phyloP scores from a whole-genome alignment of 2,113 vertebrate species.

The Sinocyclocheilus rhinocerous region DNA sequence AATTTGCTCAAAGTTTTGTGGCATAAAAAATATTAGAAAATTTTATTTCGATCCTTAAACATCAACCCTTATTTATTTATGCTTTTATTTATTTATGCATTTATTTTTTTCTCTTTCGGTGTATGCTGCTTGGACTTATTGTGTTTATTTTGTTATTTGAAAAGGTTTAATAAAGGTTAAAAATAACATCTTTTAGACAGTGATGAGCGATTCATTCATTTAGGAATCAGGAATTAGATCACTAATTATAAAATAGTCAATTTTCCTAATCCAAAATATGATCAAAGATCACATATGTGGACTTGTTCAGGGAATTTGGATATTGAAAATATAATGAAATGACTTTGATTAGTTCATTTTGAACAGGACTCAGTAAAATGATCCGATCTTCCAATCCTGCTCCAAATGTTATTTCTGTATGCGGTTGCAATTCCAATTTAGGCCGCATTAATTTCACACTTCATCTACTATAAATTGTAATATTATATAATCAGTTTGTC shows the following conservation, averaged over 20 bases:
- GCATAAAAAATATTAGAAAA: too few species aligned
- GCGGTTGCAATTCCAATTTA: background rate
- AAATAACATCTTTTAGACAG: background rate
- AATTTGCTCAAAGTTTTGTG: too few species aligned
- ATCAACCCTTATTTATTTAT: too few species aligned
- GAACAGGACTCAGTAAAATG: too few species aligned
- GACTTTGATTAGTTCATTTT: too few species aligned
- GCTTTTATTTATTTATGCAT: background rate
- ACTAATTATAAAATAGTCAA: too few species aligned
- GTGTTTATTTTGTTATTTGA: background rate
- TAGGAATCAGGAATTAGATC: too few species aligned
- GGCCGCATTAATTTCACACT: background rate
- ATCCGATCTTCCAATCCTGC: background rate
- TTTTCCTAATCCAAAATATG: background rate
- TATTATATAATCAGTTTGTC: background rate
- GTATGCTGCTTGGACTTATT: background rate
- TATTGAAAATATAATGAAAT: too few species aligned
- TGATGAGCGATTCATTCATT: background rate
- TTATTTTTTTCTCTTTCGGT: background rate
- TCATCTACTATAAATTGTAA: background rate
- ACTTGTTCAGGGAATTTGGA: too few species aligned
- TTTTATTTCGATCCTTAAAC: too few species aligned
- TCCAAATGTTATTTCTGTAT: background rate
- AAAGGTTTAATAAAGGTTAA: background rate
- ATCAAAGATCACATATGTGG: background rate